Base-by-base conservation (phyloP, 2,113 vertebrate species). In the Tachysurus fulvidraco region DNA sequence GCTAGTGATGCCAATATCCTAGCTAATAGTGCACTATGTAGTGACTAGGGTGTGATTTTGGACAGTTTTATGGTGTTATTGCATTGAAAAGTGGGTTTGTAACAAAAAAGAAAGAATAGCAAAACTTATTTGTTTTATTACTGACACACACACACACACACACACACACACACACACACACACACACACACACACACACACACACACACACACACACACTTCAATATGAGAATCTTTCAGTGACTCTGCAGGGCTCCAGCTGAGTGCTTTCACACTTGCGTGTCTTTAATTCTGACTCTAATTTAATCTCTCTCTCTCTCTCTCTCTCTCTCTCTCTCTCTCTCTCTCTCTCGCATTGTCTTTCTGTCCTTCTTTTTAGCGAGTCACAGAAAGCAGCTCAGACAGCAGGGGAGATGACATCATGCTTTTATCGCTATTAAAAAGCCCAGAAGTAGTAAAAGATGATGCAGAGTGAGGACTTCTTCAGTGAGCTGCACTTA, bases 371-470 rank as follows among this genome's bases (percentile, higher is more conserved):
- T 73, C 19, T 59, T 9, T 81, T 54, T 83, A 79, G 52, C 12
- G 13, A 25, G 30, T 55, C 25, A 69, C 55, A 54, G 82, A 55
- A 71, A 57, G 65, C 65, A 57, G 65, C 74, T 36, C 60, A 41
- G 74, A 79, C 76, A 60, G 59, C 59, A 73, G 73, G 59, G 55
- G 76, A 64, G 57, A 85, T 64, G 46, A 59, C 30, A 78, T 85
- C 44, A 85, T 1, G 12, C 59, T 54, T 78, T 85, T 54, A 78
- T 85, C 69, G 52, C 44, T 52, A 21, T 76, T 21, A 60, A 84
- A n/a, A 44, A 67, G 28, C 85, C 30, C 67, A 62, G 88, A 69
- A 90, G 85, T 60, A 71, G 78, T 52, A 55, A 90, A 36, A 82
- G 30, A 14, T n/a, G n/a, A 77, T 55, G 73, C 21, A 55, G n/a